Conservation (phyloP, 2,113 vertebrate genomes). For the Alethe diademata region DNA sequence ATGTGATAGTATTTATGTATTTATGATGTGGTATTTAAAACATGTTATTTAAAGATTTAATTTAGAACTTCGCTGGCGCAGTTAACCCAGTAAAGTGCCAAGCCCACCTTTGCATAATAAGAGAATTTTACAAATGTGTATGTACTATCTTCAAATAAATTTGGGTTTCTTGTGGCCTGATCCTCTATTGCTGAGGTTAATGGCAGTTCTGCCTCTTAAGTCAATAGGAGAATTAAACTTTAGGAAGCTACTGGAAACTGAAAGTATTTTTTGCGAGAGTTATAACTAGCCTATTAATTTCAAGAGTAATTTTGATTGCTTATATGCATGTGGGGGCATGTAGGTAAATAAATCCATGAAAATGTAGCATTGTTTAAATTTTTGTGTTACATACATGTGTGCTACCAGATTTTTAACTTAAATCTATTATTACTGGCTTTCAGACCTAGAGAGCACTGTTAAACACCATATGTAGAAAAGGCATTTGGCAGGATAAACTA, state of each 20-base stretch:
- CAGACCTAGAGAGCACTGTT: constrained; percentile 5
- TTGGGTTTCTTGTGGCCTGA: neutral
- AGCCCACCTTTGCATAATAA: neutral
- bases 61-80: neutral
- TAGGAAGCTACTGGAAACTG: neutral
- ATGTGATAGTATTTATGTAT: neutral
- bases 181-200: neutral
- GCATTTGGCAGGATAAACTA: constrained; percentile 37
- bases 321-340: neutral
- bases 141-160: neutral
- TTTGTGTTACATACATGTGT: neutral
- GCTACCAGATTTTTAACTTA: neutral
- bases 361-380: neutral
- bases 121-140: neutral
- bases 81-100: neutral
- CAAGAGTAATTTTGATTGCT: neutral
- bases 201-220: neutral
- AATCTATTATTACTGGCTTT: constrained; percentile 28
- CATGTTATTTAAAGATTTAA: neutral
- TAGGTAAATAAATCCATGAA: neutral
- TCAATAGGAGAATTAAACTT: neutral
- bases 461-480: constrained; percentile 11
- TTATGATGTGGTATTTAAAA: neutral
- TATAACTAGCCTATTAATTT: neutral
- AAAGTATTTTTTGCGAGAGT: neutral